Conservation (phyloP, 2,888 invertebrate species). For the Archips crataeganus region DNA sequence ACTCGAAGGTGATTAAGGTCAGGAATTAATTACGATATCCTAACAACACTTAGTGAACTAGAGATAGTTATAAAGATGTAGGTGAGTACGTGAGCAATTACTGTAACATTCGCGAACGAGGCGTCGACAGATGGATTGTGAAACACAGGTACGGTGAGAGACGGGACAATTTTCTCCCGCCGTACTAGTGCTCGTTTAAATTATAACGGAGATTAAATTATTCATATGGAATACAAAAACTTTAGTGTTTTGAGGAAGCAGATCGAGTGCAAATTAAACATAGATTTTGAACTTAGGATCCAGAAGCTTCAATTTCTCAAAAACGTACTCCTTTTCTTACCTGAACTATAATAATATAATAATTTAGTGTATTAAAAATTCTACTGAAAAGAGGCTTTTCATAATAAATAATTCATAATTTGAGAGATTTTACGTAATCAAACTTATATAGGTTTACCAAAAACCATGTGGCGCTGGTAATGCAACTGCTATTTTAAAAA, state of each 20-base stretch:
- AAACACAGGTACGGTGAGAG: conserved; percentile 4
- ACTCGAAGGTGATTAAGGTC: conserved; percentile 12
- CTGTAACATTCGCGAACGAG: conserved; percentile 10
- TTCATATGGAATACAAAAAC: conserved; percentile 7
- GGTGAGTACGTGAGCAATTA: conserved; percentile 15
- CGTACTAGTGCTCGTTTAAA: conserved; percentile 24
- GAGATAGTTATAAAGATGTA: conserved; percentile 12
- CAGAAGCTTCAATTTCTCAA: background rate
- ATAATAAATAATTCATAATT: too few species aligned
- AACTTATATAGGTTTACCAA: too few species aligned
- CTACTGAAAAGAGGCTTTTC: too few species aligned
- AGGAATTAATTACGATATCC: conserved; percentile 8
- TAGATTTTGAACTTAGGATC: background rate
- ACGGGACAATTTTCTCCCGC: conserved; percentile 18
- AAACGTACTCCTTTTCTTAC: background rate
- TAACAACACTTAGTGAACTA: conserved; percentile 17
- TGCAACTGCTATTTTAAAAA: too few species aligned
- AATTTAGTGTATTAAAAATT: background rate
- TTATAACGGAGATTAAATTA: conserved; percentile 10
- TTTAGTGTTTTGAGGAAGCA: background rate
- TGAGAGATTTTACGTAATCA: too few species aligned
- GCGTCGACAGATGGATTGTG: conserved; percentile 8
- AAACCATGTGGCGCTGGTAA: too few species aligned
- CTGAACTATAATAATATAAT: background rate
- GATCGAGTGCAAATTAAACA: background rate